Base-by-base conservation (phyloP, 2,113 vertebrate genomes). In the Thunnus thynnus region DNA sequence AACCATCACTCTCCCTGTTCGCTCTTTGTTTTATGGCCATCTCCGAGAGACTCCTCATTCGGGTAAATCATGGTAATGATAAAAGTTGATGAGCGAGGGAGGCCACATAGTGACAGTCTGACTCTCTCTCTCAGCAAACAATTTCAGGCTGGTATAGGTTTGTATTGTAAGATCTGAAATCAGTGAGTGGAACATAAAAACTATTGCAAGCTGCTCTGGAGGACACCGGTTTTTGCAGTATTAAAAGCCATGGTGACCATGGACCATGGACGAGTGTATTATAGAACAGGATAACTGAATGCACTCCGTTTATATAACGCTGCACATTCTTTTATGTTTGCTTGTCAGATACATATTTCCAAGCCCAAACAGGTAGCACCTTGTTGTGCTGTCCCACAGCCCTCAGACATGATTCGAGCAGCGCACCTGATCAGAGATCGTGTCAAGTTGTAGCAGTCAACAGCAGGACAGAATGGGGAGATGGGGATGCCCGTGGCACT, bases 51-150 rank as follows among this genome's bases (percentile, higher is more conserved):
- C 54, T 65, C 54, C 64, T 66, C 57, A 58, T 77, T 76, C 76
- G 67, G 75, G 72, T 86, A 72, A 86, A 81, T 82, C 63, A 51
- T 0, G 27, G 72, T 58, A 62, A 73, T 75, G 73, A 86, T 80
- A 47, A 48, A 78, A 30, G 66, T 67, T 83, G 83, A 81, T 86
- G 79, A 76, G 86, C 80, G 54, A 46, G 27, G 65, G 86, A 50
- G 50, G 80, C 57, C 18, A 70, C 73, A 63, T 27, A 13, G 47
- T 55, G 62, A 46, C 75, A 46, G 78, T 72, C 30, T 50, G 83
- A 87, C 75, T 86, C 58, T 63, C 58, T 63, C 46, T 69, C 52
- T 54, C 27, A 11, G 60, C 50, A 82, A 80, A 78, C 73, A 36
- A 68, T 77, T 87, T 81, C 69, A 79, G 74, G 27, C 55, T 54